Evolutionary conservation across 1,140 invertebrate species (phyloP).

Genomic region (Gryon sp.): DNA sequence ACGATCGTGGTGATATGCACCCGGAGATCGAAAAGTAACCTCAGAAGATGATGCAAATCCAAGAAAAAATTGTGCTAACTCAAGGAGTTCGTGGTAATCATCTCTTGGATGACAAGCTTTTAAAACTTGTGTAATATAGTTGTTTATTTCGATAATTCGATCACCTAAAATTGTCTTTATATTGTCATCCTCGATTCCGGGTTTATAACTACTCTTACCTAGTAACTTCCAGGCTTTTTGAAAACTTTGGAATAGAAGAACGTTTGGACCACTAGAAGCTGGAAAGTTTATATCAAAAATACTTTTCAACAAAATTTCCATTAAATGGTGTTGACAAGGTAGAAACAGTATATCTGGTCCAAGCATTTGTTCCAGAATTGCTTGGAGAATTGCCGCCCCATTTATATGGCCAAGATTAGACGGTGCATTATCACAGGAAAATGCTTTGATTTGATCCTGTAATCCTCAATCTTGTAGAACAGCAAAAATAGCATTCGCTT

Average conservation of each 20-base stretch:
- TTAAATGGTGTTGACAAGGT: constrained; percentile 67
- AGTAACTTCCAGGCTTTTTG: constrained; percentile 55
- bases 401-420: constrained; percentile 60
- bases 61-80: constrained; percentile 65
- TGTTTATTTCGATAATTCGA: constrained; percentile 11
- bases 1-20: constrained; percentile 69
- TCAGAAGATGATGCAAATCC: constrained; percentile 19
- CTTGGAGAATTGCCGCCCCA: constrained; percentile 36
- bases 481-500: constrained; percentile 26
- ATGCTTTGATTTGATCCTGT: constrained; percentile 53
- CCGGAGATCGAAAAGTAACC: constrained; percentile 60
- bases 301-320: constrained; percentile 57
- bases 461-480: constrained; percentile 47
- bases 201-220: constrained; percentile 44
- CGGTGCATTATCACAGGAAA: constrained; percentile 67
- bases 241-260: constrained; percentile 68
- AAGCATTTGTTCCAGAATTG: constrained; percentile 58
- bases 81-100: constrained; percentile 65
- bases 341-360: constrained; percentile 61
- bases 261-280: constrained; percentile 63
- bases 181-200: constrained; percentile 21
- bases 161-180: constrained; percentile 26
- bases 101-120: constrained; percentile 42
- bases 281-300: constrained; percentile 51
- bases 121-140: no score